Base-by-base conservation (phyloP, 2,888 invertebrate genomes). In the Bellardia bayeri region DNA sequence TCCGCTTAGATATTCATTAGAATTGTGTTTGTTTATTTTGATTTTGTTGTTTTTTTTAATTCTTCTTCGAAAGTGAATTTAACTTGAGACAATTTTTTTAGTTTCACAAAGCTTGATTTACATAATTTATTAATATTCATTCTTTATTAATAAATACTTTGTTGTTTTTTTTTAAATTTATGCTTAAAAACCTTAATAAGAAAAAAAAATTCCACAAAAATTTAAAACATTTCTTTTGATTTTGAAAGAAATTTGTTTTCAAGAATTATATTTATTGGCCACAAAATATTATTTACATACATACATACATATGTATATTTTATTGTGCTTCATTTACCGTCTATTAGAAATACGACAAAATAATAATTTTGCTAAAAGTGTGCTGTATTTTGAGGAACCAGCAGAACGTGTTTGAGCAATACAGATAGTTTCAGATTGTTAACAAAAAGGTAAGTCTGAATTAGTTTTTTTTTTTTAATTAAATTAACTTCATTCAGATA, bases 51-150 rank as follows among this genome's bases (percentile, higher is more conserved):
- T 4, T 71, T 13, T 58, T 49, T 69, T 30, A 6, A 40, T 75
- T 75, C 40, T 68, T 9, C 1, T 42, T 40, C 11, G 69, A 83
- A 83, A 83, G 69, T 76, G 82, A 82, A 76, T 82, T 69, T 69
- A 51, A 30, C 61, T 49, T 61, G 11, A n/a, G 13, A 13, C 11
- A 7, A 42, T 45, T 40, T 51, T 37, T 64, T 64, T 64, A 9
- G 7, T 49, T 49, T 69, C 33, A 6, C 8, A 42, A 13, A 14
- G 7, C 9, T n/a, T 74, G 14, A 54, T 74, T 66, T 74, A 33
- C 45, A 69, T 68, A 69, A 71, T 71, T 80, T 63, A 63, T 71
- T 71, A 61, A 49, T 54, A 13, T 45, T 63, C 42, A 58, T 58
- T 9, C 23, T 72, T 58, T 40, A 64, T 61, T 61, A 64, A 40